Evolutionary conservation across 2,888 invertebrate genomes (phyloP), one percentile per base, ranked within the genome.

Genomic region (Ophioninae sp.): DNA sequence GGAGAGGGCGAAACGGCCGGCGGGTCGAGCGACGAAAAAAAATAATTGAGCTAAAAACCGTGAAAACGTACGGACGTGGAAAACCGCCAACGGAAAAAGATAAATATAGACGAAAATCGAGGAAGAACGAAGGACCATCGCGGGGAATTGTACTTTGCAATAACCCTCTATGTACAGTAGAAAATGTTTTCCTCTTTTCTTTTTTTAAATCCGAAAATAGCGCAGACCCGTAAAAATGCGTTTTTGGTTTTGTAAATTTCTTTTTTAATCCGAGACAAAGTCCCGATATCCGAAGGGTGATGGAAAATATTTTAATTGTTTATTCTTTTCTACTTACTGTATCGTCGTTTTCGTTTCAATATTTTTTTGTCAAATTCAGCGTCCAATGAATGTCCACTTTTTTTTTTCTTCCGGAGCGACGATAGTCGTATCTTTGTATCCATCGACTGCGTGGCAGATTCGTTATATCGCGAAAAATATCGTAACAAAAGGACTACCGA

Each of bases 131-230:
- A 64, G 30, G 23, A 64, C 73, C 57, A 56, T 77, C 73, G 68
- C 56, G 65, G 74, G 68, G 67, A 74, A 72, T 50, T 21, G 41
- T 62, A 20, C 61, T 78, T 67, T 64, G 70, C 57, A 78, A 75
- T 79, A 81, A 78, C 81, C 81, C 73, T 50, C 68, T 73, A 82
- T 82, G 83, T 84, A 84, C 83, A 84, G 83, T 84, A 81, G 81
- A 81, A 84, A 78, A 57, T 69, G 75, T 73, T 81, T 81, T 81
- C 56, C 21, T 30, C 13, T 64, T 79, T 82, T 79, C 78, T 64
- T 65, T 70, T 76, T 68, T 76, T 68, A 41, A 81, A 77, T 64
- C 78, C 80, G 65, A 41, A 20, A 56, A 56, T 56, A 74, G 30
- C 75, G 82, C 78, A 65, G 69, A 59, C 79, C 20, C 39, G 62